Conservation (phyloP, 2,797 vertebrate species). For the Coranthus polyacanthus region DNA sequence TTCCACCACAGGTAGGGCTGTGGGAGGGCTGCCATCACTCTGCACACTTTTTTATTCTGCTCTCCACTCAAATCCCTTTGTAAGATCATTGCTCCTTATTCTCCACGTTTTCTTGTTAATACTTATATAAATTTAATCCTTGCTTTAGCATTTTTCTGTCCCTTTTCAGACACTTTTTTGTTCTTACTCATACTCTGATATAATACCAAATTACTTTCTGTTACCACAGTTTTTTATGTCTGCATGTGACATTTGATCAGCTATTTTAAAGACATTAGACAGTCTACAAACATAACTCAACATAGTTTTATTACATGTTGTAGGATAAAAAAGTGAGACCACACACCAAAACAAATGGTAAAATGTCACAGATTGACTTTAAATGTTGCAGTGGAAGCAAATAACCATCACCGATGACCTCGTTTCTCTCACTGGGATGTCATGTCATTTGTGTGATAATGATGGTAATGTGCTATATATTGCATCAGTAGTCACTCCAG, state of each 20-base stretch:
- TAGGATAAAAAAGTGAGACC: background rate
- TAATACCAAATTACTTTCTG: slow-evolving; percentile 5
- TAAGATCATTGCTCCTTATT: slow-evolving; percentile 32
- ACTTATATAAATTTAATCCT: slow-evolving; percentile 2
- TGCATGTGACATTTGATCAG: background rate
- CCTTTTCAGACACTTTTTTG: slow-evolving; percentile 4
- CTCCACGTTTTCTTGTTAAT: too few species aligned
- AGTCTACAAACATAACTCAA: background rate
- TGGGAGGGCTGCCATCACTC: slow-evolving; percentile 68
- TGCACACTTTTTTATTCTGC: slow-evolving; percentile 45
- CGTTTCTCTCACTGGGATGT: slow-evolving; percentile 40
- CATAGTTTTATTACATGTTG: background rate
- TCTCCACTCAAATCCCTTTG: slow-evolving; percentile 50
- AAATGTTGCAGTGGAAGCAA: too few species aligned
- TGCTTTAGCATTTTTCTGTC: background rate
- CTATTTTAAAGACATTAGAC: background rate
- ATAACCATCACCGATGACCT: slow-evolving; percentile 13
- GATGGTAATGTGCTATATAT: slow-evolving; percentile 67
- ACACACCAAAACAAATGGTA: background rate
- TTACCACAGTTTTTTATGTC: background rate
- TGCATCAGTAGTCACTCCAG: slow-evolving; percentile 63
- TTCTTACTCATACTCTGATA: slow-evolving; percentile 52
- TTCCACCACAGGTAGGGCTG: slow-evolving; percentile 83
- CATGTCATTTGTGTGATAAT: slow-evolving; percentile 54
- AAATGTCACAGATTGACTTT: too few species aligned